These are phyloP conservation scores for Salvelinus fontinalis DNA, from an alignment of 2,113 vertebrate species.

Conservation along the genomic window DNA sequence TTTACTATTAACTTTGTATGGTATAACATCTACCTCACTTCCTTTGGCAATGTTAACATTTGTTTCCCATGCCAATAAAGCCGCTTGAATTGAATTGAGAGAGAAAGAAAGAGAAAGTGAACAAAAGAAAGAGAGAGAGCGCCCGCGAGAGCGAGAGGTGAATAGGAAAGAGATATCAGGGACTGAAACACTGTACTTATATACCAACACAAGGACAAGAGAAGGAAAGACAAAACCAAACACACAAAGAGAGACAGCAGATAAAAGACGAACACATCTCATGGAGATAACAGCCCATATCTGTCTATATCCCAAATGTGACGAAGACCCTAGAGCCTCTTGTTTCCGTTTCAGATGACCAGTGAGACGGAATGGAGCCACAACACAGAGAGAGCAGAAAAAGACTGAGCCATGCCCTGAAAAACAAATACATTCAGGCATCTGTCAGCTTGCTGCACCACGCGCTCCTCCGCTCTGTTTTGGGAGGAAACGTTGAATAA, in stretches of 20 bases:
- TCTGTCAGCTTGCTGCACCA: neutral
- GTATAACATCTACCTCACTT: no score
- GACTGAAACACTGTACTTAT: neutral
- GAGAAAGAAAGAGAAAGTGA: neutral
- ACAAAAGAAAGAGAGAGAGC: neutral
- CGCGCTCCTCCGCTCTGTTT: no score
- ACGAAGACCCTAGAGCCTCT: neutral
- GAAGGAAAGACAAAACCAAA: neutral
- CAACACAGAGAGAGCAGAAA: neutral
- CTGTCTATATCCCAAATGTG: neutral
- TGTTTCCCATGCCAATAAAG: no score
- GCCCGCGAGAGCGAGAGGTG: no score
- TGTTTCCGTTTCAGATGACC: neutral
- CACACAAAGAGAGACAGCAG: neutral
- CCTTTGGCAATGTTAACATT: no score
- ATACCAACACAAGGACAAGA: neutral
- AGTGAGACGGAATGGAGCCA: slow-evolving; percentile 2
- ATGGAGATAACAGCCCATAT: neutral
- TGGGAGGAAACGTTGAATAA: no score
- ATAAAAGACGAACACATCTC: neutral
- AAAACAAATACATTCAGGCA: slow-evolving; percentile 7
- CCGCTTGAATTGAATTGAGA: no score
- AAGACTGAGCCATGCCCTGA: neutral
- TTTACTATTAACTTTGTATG: no score
- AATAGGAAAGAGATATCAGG: neutral